phyloP scores from a whole-genome alignment of 2,113 vertebrate genomes.

The Rhegmatorhina hoffmannsi region DNA sequence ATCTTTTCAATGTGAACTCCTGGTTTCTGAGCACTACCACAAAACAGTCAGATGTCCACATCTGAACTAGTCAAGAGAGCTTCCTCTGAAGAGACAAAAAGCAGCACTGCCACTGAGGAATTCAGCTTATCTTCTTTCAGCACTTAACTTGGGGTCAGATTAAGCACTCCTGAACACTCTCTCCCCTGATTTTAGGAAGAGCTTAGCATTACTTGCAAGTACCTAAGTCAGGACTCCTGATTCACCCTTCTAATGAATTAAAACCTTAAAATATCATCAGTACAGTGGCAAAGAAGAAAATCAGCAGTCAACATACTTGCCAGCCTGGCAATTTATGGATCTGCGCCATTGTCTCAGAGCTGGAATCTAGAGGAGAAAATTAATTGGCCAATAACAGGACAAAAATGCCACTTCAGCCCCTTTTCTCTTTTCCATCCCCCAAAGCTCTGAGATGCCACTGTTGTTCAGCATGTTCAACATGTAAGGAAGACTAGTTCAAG shows the following conservation, averaged over 20 bases:
- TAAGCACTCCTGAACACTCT: not conserved
- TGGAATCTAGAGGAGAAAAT: not conserved
- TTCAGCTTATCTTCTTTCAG: not conserved
- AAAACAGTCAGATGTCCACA: not conserved
- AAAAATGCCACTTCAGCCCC: not conserved
- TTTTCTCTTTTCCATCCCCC: not conserved
- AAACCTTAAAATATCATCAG: not conserved
- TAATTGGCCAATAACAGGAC: not conserved
- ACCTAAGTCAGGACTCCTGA: not conserved
- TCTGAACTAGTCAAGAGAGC: not conserved
- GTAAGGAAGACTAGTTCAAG: not conserved
- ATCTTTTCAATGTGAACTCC: not conserved
- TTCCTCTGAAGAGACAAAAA: not conserved
- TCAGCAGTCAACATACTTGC: fast-evolving
- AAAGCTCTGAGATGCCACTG: not conserved
- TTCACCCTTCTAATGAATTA: not conserved
- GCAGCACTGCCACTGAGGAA: not conserved
- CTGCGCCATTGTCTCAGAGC: not conserved
- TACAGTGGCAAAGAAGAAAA: not conserved
- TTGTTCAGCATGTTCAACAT: not conserved
- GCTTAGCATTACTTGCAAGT: not conserved
- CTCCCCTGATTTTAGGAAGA: not conserved
- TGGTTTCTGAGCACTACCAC: not conserved
- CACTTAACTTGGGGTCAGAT: not conserved
- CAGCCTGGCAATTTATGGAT: not conserved